Conservation (phyloP, 2,113 vertebrate genomes). For the Anser cygnoides region DNA sequence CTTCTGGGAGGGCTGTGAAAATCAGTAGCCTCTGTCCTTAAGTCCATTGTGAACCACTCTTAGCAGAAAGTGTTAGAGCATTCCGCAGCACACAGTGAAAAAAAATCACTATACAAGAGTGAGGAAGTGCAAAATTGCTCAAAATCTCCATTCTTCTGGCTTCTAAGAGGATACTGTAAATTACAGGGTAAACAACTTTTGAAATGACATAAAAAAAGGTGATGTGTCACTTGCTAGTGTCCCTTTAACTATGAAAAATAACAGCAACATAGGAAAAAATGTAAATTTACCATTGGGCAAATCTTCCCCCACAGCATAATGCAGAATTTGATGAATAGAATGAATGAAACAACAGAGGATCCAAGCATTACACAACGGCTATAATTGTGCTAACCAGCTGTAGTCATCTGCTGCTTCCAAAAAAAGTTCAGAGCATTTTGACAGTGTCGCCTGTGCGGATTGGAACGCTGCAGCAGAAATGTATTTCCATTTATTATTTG, state of each 20-base stretch:
- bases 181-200: slow-evolving; percentile 52
- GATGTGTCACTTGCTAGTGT: slow-evolving; percentile 11
- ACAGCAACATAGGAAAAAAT: slow-evolving; percentile 43
- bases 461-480: slow-evolving; percentile 46
- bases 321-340: slow-evolving; percentile 53
- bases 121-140: slow-evolving; percentile 18
- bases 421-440: slow-evolving; percentile 62
- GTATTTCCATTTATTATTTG: slow-evolving; percentile 38
- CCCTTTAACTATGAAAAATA: slow-evolving; percentile 46
- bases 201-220: not conserved
- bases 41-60: not conserved
- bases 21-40: not conserved
- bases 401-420: slow-evolving; percentile 73
- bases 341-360: slow-evolving; percentile 48
- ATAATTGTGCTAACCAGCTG: slow-evolving; percentile 73
- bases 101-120: not conserved
- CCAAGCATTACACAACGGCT: slow-evolving; percentile 40
- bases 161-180: slow-evolving; percentile 40
- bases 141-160: slow-evolving; percentile 23
- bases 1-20: not conserved
- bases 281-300: slow-evolving; percentile 49
- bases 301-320: slow-evolving; percentile 17
- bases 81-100: not conserved
- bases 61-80: not conserved
- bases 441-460: slow-evolving; percentile 4